Evolutionary conservation across 2,113 vertebrate genomes (phyloP), one percentile per base, ranked within the genome.

Genomic region (Grallaria varia): DNA sequence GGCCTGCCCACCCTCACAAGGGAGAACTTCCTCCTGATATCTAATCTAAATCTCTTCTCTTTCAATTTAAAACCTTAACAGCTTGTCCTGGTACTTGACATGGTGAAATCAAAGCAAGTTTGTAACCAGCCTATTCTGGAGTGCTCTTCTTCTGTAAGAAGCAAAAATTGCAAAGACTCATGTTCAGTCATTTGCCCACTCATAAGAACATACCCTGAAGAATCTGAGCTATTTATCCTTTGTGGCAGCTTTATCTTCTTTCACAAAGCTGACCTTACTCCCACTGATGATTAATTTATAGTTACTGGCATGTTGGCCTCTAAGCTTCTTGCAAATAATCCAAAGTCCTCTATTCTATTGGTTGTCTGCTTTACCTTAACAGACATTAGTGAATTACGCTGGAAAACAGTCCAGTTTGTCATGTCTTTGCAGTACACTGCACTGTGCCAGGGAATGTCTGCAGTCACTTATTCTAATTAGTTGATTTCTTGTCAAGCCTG

Each of bases 1-100:
- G 9, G 10, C 27, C 59, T 66, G 1, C 0, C 5, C 35, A 42
- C 4, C 21, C 27, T 73, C 25, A 50, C 6, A 58, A 8, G 37
- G 37, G 24, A 20, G 8, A 50, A 37, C 66, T 37, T 73, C 12
- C 50, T 10, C 47, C 59, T 49, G 55, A 22, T 27, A 35, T 35
- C 18, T 35, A 71, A 71, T 19, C 18, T 9, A 8, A 42, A 27
- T 37, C 14, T 64, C 35, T 49, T 63, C 35, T 56, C 12, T 59
- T 37, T 52, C 44, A 59, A 23, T 39, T 81, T 39, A 52, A 81
- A 67, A 45, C 68, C 1, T 1, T 23, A 44, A 33, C 7, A 8
- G 9, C 7, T 59, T 74, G 23, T 81, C 33, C 37, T 39, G 27
- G 33, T 67, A 37, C 33, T 33, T 33, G 14, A 14, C 21, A 39